Conservation (phyloP, 2,113 vertebrate genomes). For the Typhlomys cinereus region DNA sequence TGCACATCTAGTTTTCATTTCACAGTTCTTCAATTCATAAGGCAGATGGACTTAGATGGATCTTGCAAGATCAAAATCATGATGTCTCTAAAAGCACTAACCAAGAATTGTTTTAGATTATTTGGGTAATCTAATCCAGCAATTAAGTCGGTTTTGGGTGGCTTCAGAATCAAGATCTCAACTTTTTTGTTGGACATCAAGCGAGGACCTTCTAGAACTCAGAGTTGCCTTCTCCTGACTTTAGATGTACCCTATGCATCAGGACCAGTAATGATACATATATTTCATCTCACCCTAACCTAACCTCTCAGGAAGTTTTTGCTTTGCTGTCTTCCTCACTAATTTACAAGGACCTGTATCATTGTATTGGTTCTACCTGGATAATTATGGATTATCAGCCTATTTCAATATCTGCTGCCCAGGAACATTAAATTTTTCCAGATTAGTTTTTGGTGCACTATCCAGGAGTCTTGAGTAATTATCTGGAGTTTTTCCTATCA, state of each 20-base stretch:
- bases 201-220: no score
- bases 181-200: background rate
- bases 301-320: background rate
- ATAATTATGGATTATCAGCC: background rate
- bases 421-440: background rate
- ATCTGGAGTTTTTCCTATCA: background rate
- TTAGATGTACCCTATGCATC: background rate
- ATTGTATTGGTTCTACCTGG: no score
- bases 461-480: background rate
- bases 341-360: background rate
- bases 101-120: background rate
- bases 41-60: background rate
- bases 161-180: background rate
- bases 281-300: background rate
- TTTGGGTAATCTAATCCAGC: background rate
- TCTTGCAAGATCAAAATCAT: background rate
- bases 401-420: background rate
- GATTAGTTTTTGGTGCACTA: slow-evolving; percentile 4
- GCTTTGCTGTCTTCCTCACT: background rate
- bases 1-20: background rate
- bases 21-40: background rate
- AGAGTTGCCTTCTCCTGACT: background rate
- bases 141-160: background rate
- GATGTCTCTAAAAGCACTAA: background rate
- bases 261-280: background rate